These are phyloP conservation scores for Epinotia ramella DNA, from an alignment of 2,888 invertebrate species.

Conservation along the genomic window DNA sequence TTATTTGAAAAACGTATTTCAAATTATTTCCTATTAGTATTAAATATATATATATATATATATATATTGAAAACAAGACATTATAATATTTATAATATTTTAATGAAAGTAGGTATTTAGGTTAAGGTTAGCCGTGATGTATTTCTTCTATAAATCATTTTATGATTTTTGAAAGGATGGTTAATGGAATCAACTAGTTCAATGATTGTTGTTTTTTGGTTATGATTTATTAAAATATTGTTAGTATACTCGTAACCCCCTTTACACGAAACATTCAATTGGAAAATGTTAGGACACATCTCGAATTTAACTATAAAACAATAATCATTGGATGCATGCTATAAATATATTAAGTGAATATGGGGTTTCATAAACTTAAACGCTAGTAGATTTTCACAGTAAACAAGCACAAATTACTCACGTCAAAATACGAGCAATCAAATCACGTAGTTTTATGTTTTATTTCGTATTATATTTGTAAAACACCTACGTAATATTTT, in stretches of 20 bases:
- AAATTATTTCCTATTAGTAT: too few relatives aligned
- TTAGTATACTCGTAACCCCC: not conserved
- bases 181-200: not conserved
- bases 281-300: not conserved
- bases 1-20: too few relatives aligned
- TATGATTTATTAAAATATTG: not conserved
- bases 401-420: conserved; percentile 1
- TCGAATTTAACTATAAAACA: not conserved
- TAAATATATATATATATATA: too few relatives aligned
- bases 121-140: not conserved
- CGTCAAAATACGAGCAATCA: not conserved
- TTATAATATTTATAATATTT: not conserved
- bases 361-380: not conserved
- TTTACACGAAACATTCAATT: not conserved
- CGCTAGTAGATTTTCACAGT: not conserved
- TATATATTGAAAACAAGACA: not conserved
- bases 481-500: not conserved
- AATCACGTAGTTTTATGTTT: not conserved
- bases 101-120: not conserved
- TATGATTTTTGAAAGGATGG: not conserved
- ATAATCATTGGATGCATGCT: conserved; percentile 3
- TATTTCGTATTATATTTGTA: not conserved
- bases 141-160: not conserved
- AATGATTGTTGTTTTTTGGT: not conserved
- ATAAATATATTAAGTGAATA: not conserved